A percentile compares a stretch with the other conserved stretches of the same genome.
Conservation (phyloP, 2,113 vertebrate species). For the Riparia riparia region DNA sequence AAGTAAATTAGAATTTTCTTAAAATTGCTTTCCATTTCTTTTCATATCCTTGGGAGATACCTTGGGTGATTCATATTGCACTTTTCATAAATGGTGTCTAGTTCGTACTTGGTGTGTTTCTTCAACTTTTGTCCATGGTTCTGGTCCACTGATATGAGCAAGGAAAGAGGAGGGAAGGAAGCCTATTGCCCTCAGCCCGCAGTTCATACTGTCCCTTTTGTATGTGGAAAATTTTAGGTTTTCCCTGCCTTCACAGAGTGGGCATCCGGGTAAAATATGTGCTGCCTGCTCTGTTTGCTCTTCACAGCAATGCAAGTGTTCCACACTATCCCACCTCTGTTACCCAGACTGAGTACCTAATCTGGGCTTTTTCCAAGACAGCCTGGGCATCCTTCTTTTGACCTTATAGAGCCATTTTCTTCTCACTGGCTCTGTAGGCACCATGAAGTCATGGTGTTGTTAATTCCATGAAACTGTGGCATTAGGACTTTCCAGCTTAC, state of each 20-base stretch:
- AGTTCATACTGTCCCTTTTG: background rate
- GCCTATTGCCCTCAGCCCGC: background rate
- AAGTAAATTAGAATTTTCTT: background rate
- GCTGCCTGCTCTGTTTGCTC: background rate
- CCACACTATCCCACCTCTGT: background rate
- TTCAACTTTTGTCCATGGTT: background rate
- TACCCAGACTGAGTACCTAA: background rate
- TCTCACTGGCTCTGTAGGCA: background rate
- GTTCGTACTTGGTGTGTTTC: background rate
- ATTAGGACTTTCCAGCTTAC: background rate
- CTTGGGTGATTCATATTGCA: background rate
- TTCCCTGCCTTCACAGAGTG: background rate
- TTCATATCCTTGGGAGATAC: background rate
- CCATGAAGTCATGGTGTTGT: background rate
- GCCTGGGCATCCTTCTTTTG: background rate
- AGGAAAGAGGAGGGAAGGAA: background rate
- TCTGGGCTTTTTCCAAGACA: background rate
- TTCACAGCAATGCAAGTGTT: background rate
- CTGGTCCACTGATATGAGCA: background rate
- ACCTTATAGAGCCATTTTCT: background rate
- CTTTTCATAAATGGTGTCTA: background rate
- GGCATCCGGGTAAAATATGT: background rate
- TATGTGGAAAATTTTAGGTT: background rate
- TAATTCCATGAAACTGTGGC: background rate
- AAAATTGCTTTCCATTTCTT: background rate